phyloP scores from a whole-genome alignment of 2,113 vertebrate species.

The Suricata suricatta region DNA sequence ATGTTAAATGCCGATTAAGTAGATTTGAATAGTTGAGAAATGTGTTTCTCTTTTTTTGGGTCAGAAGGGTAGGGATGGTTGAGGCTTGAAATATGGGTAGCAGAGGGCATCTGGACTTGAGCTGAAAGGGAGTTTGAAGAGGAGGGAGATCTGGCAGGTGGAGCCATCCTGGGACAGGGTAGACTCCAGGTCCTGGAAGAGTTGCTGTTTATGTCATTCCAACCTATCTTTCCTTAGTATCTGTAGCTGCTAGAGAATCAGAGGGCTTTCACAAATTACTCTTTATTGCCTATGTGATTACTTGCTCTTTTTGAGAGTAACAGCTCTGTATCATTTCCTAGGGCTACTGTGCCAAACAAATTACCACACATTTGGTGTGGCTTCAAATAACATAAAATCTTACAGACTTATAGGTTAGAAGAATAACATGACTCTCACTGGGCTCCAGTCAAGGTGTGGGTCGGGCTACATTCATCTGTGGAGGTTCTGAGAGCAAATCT shows the following conservation, averaged over 20 bases:
- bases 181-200: not conserved
- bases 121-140: not conserved
- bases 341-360: not conserved
- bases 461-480: not conserved
- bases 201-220: not conserved
- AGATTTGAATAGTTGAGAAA: not conserved
- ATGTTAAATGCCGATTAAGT: not conserved
- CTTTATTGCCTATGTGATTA: not conserved
- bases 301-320: not conserved
- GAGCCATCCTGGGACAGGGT: not conserved
- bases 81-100: not conserved
- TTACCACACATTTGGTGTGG: not conserved
- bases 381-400: not conserved
- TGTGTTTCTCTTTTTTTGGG: not conserved
- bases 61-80: not conserved
- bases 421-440: not conserved
- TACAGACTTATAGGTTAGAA: not conserved
- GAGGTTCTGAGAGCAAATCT: not conserved
- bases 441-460: not conserved
- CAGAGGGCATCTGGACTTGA: not conserved
- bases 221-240: not conserved
- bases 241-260: not conserved
- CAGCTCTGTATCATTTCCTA: not conserved
- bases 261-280: not conserved
- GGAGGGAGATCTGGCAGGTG: not conserved